These are phyloP conservation scores for Scaptomyza graminum DNA, from an alignment of 1,140 invertebrate genomes.

Conservation along the genomic window DNA sequence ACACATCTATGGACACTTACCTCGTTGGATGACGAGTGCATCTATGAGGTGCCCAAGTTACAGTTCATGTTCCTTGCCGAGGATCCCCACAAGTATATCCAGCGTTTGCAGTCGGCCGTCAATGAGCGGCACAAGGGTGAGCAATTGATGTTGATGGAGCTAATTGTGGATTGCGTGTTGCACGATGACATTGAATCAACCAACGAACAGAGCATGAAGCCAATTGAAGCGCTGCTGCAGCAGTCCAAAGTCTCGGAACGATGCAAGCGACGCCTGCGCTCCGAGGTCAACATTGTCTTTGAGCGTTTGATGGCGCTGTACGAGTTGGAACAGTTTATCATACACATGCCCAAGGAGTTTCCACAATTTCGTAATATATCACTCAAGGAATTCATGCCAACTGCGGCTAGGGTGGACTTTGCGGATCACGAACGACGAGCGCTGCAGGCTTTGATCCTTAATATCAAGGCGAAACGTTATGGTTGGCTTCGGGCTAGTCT, in stretches of 20 bases:
- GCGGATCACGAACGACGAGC: conserved; percentile 43
- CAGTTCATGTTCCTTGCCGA: conserved; percentile 82
- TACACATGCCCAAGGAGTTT: conserved; percentile 76
- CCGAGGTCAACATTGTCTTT: conserved; percentile 71
- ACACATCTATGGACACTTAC: conserved; percentile 58
- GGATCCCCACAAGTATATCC: conserved; percentile 65
- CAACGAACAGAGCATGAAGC: conserved; percentile 57
- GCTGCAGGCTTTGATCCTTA: conserved; percentile 45
- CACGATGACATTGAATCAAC: conserved; percentile 68
- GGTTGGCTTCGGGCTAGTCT: conserved; percentile 49
- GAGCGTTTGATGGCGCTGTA: conserved; percentile 77
- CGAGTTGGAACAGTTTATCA: conserved; percentile 73
- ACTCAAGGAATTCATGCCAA: conserved; percentile 60
- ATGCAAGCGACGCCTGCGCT: conserved; percentile 58
- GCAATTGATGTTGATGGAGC: conserved; percentile 70
- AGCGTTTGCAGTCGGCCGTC: conserved; percentile 63
- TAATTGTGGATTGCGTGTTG: conserved; percentile 77
- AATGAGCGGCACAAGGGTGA: conserved; percentile 68
- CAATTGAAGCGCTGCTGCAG: conserved; percentile 53
- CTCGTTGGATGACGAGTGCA: conserved; percentile 58
- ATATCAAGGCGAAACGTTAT: conserved; percentile 47
- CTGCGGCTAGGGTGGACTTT: conserved; percentile 31
- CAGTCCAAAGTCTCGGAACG: conserved; percentile 45
- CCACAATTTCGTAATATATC: conserved; percentile 60
- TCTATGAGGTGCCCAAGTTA: conserved; percentile 67